Evolutionary conservation across 2,888 invertebrate genomes (phyloP), one percentile per base, ranked within the genome.

Genomic region (Eupithecia tripunctaria): DNA sequence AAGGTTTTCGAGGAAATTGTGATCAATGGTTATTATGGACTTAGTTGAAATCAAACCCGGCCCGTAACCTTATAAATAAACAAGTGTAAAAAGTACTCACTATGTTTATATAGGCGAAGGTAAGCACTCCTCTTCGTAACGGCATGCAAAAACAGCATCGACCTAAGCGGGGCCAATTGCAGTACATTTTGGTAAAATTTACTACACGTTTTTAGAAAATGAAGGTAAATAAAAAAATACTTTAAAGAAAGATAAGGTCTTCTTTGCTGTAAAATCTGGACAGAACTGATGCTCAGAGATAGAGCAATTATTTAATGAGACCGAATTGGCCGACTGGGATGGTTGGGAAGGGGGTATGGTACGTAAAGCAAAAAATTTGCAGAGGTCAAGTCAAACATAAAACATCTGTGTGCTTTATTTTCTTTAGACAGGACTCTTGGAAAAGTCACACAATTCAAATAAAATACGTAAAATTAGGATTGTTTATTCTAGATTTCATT

Each of bases 61-160:
- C 14, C 18, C 43, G 8, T 7, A 36, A 36, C 36, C 36, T 47
- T 47, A n/a, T 10, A 47, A 47, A 21, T 47, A 47, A n/a, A 47
- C n/a, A 51, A 2, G 41, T 47, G n/a, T 21, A 21, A n/a, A 12
- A 21, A 21, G 10, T 78, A 89, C 91, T 90, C 79, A 93, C 93
- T 38, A 91, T 79, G 79, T 89, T 90, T 25, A 91, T 74, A 73
- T 91, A 93, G 72, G 87, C 93, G 71, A 90, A 89, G 0, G 83
- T 81, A 1, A 93, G 76, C 0, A 92, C 85, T 3, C 93, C 93
- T 70, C 83, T 84, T 27, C 93, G 78, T 5, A 93, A 73, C 0
- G 93, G 93, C 82, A 93, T 77, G 77, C 92, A 93, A 67, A 92
- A 91, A 72, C 93, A 92, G 76, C 93, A 93, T 70, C 93, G 78